phyloP scores from a whole-genome alignment of 1,140 invertebrate genomes.

The Lucilia cuprina region DNA sequence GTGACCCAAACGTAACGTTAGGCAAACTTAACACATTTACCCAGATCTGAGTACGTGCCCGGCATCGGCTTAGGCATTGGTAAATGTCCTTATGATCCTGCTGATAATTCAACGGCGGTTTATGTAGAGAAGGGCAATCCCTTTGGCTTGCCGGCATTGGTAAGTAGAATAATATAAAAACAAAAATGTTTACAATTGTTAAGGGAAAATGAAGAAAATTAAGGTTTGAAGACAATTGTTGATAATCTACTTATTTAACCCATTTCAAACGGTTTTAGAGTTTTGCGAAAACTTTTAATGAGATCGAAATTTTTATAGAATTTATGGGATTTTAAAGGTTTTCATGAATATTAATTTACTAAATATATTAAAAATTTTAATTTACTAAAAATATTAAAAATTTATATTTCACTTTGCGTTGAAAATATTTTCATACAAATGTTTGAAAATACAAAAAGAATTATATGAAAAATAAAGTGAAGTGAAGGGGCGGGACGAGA shows the following conservation, averaged over 20 bases:
- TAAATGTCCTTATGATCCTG: constrained; percentile 88
- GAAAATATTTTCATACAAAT: no score
- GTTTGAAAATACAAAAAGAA: no score
- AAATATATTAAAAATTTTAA: no score
- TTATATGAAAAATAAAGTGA: no score
- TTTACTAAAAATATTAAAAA: no score
- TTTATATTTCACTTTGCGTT: no score
- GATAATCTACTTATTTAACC: neutral
- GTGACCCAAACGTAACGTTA: constrained; percentile 53
- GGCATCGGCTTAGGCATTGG: constrained; percentile 83
- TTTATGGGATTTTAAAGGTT: neutral
- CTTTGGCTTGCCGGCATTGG: constrained; percentile 77
- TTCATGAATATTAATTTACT: no score
- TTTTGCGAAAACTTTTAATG: neutral
- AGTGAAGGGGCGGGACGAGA: no score
- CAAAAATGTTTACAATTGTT: neutral
- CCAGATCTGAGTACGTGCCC: constrained; percentile 77
- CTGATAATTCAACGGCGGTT: constrained; percentile 87
- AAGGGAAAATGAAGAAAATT: neutral
- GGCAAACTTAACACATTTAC: constrained; percentile 76
- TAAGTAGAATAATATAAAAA: constrained; percentile 46
- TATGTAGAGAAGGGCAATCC: constrained; percentile 88
- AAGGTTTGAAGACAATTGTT: neutral
- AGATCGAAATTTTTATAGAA: neutral
- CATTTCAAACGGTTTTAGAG: neutral